Conservation (phyloP, 2,113 vertebrate genomes). For the Semnornis frantzii region DNA sequence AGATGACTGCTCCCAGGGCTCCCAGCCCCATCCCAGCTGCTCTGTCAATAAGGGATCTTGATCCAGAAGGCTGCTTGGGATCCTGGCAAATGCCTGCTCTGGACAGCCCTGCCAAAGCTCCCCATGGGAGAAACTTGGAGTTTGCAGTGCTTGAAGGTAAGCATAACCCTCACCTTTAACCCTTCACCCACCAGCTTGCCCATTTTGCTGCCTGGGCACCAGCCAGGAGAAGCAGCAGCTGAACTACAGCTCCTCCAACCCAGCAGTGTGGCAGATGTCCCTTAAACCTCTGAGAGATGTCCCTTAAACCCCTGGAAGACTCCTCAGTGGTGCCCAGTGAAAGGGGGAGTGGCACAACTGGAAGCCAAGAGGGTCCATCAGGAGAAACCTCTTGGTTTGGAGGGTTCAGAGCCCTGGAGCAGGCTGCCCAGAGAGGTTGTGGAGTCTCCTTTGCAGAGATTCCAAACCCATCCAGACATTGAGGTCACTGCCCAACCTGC, state of each 20-base stretch:
- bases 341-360: too few relatives aligned
- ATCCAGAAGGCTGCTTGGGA: background rate
- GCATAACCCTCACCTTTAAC: background rate
- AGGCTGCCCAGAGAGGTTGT: too few relatives aligned
- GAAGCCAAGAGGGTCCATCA: too few relatives aligned
- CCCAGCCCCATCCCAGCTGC: background rate
- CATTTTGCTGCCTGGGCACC: background rate
- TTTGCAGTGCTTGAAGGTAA: background rate
- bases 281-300: background rate
- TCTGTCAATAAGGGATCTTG: background rate
- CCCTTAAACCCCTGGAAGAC: background rate
- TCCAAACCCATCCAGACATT: too few relatives aligned
- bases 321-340: too few relatives aligned
- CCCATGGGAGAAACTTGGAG: background rate
- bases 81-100: background rate
- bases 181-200: background rate
- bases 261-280: background rate
- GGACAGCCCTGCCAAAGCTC: background rate
- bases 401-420: too few relatives aligned
- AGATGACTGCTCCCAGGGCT: background rate
- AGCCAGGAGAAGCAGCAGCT: background rate
- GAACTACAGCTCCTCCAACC: background rate
- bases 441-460: too few relatives aligned
- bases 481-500: too few relatives aligned
- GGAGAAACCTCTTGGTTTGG: too few relatives aligned